These are phyloP conservation scores for Theonella swinhoei DNA, from an alignment of 37 sponge, comb jelly and placozoan species.

Conservation along the genomic window DNA sequence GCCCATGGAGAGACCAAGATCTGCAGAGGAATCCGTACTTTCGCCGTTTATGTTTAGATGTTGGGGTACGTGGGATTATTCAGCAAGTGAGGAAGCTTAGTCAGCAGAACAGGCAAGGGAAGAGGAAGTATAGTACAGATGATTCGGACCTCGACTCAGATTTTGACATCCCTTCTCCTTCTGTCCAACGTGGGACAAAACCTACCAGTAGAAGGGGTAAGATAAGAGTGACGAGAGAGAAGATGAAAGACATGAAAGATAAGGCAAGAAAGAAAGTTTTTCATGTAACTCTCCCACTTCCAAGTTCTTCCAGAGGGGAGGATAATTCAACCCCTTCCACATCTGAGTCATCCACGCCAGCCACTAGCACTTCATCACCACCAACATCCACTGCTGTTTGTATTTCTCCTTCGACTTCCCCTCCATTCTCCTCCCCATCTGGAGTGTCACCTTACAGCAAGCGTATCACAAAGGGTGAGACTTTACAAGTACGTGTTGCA, in stretches of 20 bases:
- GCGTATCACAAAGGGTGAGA: not conserved
- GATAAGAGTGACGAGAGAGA: not conserved
- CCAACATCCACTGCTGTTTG: not conserved
- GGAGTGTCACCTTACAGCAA: not conserved
- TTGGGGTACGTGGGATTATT: not conserved
- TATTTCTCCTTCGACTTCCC: not conserved
- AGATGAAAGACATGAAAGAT: not conserved
- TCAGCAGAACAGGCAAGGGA: not conserved
- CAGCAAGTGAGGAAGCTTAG: not conserved
- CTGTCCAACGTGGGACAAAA: not conserved
- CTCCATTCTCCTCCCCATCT: not conserved
- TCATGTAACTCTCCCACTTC: too few species aligned
- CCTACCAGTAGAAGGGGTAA: not conserved
- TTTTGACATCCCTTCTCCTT: not conserved
- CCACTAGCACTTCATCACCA: not conserved
- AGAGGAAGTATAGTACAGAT: not conserved
- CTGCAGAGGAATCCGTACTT: not conserved
- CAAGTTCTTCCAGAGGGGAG: too few species aligned
- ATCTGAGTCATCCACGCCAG: too few species aligned
- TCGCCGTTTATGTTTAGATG: not conserved
- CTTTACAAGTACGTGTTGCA: too few species aligned
- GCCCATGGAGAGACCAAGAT: not conserved
- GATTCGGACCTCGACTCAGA: not conserved
- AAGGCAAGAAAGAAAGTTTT: too few species aligned
- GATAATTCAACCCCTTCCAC: too few species aligned